Evolutionary conservation across 2,797 vertebrate genomes (phyloP).

Genomic region (Phoxinus dragarum): DNA sequence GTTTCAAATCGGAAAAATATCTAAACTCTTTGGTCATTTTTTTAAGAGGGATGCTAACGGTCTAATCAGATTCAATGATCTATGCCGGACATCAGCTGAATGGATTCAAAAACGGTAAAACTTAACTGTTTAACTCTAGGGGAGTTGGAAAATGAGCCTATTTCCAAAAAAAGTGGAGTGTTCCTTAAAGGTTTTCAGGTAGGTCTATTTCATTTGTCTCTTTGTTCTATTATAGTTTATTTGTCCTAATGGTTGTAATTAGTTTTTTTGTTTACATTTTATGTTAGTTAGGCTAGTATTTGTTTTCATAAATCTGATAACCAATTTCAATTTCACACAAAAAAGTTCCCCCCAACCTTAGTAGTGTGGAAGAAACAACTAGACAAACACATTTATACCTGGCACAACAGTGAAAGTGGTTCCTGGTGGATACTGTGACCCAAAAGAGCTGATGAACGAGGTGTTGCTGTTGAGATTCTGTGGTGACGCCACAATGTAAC

Average conservation of each 20-base stretch:
- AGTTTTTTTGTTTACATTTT: neutral
- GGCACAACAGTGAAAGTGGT: conserved; percentile 75
- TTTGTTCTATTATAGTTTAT: neutral
- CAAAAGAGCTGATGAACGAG: conserved; percentile 76
- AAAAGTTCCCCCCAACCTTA: neutral
- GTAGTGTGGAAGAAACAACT: neutral
- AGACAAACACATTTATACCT: conserved; percentile 70
- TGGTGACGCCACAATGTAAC: conserved; percentile 78
- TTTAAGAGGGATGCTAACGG: too few species aligned
- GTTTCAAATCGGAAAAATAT: too few species aligned
- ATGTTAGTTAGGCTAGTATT: neutral
- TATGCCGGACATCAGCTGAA: too few species aligned
- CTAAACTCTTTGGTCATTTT: too few species aligned
- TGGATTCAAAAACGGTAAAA: too few species aligned
- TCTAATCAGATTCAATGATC: too few species aligned
- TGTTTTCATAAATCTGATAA: neutral
- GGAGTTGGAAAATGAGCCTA: too few species aligned
- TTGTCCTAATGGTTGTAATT: neutral
- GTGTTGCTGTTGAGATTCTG: conserved; percentile 78
- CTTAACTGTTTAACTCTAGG: too few species aligned
- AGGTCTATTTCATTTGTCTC: too few species aligned
- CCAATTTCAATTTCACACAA: neutral
- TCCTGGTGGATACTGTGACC: conserved; percentile 79
- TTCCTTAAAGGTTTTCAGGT: too few species aligned
- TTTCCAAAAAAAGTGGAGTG: too few species aligned